Conservation (phyloP, 2,888 invertebrate genomes). For the Drosophila stalkeri region DNA sequence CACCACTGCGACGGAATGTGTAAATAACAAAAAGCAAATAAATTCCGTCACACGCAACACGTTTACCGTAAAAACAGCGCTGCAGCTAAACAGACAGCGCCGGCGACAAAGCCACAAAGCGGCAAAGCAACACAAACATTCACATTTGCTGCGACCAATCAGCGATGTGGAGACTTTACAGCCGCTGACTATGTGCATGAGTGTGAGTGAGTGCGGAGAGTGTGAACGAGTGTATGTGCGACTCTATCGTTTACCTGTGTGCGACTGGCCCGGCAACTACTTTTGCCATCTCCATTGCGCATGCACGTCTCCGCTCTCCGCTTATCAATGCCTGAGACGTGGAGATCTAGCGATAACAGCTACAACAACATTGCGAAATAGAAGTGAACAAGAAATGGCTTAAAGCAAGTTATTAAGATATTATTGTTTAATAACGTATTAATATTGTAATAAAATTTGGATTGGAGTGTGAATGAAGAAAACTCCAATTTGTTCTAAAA, state of each 20-base stretch:
- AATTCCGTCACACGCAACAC: conserved; percentile 81
- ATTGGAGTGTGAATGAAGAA: no score
- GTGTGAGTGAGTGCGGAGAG: conserved; percentile 38
- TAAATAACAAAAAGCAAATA: conserved; percentile 82
- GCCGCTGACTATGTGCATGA: conserved; percentile 18
- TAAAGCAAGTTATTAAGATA: not conserved
- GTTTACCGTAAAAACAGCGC: conserved; percentile 58
- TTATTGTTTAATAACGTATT: not conserved
- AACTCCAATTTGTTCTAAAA: not conserved
- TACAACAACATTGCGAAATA: not conserved
- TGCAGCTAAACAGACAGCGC: conserved; percentile 29
- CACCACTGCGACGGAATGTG: conserved; percentile 66
- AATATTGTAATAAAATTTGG: not conserved
- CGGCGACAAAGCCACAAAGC: conserved; percentile 57
- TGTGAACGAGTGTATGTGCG: conserved; percentile 33
- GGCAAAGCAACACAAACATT: conserved; percentile 57
- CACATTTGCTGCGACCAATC: conserved; percentile 73
- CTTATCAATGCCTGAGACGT: conserved; percentile 5
- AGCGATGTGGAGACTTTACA: conserved; percentile 74
- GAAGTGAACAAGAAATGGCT: conserved; percentile 10
- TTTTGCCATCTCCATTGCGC: conserved; percentile 64
- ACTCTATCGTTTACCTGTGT: conserved; percentile 15
- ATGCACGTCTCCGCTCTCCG: conserved; percentile 63
- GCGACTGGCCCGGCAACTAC: conserved; percentile 38
- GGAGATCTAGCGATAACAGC: conserved; percentile 33